phyloP scores from a whole-genome alignment of 1,140 invertebrate genomes.

The Augochlora pura region DNA sequence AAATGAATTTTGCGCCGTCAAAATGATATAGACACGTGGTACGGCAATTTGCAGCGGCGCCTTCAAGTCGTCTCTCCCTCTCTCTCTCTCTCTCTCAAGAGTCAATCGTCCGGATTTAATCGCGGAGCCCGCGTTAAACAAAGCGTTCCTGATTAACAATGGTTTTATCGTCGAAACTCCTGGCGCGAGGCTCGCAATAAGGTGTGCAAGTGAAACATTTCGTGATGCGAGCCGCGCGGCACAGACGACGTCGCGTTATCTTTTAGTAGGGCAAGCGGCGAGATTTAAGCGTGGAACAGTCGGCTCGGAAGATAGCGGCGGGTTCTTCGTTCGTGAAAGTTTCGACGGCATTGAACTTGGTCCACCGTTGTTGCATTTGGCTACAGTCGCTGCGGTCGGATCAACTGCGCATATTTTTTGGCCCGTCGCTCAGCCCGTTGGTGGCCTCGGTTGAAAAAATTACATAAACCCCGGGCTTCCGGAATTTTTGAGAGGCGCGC shows the following conservation, averaged over 20 bases:
- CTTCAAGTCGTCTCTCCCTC: too few species aligned
- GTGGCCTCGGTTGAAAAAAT: not conserved
- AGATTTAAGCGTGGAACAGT: not conserved
- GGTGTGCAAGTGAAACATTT: not conserved
- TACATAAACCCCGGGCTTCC: not conserved
- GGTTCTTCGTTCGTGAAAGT: constrained; percentile 19
- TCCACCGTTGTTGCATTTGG: constrained; percentile 41
- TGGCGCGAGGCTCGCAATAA: too few species aligned
- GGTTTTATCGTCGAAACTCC: too few species aligned
- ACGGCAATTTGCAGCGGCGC: too few species aligned
- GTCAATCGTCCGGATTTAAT: too few species aligned
- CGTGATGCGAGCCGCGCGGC: too few species aligned
- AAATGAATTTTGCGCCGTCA: too few species aligned
- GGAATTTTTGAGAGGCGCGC: not conserved
- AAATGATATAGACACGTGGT: too few species aligned
- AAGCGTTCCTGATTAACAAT: too few species aligned
- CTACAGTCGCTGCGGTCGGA: constrained; percentile 16
- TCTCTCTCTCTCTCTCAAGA: too few species aligned
- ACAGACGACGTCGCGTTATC: not conserved
- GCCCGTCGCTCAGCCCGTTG: constrained; percentile 10
- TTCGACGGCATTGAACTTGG: constrained; percentile 38
- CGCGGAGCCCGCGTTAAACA: too few species aligned
- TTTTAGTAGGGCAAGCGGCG: not conserved
- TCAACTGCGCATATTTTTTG: constrained; percentile 47
- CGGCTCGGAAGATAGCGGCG: not conserved